These are phyloP conservation scores for Boloria selene DNA, from an alignment of 2,888 invertebrate genomes.

Conservation along the genomic window DNA sequence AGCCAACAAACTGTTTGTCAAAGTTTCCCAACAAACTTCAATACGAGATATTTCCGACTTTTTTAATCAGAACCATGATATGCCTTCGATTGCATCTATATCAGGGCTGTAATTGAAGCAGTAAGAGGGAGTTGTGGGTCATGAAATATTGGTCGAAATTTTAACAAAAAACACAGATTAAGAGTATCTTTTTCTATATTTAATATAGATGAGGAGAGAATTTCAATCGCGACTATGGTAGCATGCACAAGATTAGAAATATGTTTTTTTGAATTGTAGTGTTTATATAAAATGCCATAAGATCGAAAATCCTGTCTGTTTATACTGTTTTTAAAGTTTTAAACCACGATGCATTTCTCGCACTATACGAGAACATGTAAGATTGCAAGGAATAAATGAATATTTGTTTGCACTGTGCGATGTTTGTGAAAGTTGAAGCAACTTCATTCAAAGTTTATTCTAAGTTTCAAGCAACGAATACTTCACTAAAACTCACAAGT, in stretches of 20 bases:
- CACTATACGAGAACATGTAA: background rate
- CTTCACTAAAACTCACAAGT: too few relatives aligned
- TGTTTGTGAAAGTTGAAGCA: background rate
- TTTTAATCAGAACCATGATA: constrained; percentile 11
- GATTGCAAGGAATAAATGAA: background rate
- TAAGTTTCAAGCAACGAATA: too few relatives aligned
- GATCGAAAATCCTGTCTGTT: background rate
- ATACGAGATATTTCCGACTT: constrained; percentile 16
- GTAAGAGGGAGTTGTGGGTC: background rate
- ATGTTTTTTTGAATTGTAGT: constrained; percentile 6
- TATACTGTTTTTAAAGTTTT: background rate
- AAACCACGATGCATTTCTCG: background rate
- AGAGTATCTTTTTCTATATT: constrained; percentile 16
- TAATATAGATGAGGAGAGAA: constrained; percentile 8
- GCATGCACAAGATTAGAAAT: background rate
- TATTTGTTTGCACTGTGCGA: background rate
- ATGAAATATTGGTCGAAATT: constrained; percentile 1
- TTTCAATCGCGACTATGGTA: constrained; percentile 11
- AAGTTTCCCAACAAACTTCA: constrained; percentile 15
- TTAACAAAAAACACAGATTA: constrained; percentile 19
- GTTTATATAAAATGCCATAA: background rate
- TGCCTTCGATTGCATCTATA: background rate
- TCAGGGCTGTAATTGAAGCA: background rate
- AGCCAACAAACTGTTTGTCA: constrained; percentile 18
- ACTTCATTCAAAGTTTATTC: too few relatives aligned